Conservation (phyloP, 2,113 vertebrate species). For the Mesitornis unicolor region DNA sequence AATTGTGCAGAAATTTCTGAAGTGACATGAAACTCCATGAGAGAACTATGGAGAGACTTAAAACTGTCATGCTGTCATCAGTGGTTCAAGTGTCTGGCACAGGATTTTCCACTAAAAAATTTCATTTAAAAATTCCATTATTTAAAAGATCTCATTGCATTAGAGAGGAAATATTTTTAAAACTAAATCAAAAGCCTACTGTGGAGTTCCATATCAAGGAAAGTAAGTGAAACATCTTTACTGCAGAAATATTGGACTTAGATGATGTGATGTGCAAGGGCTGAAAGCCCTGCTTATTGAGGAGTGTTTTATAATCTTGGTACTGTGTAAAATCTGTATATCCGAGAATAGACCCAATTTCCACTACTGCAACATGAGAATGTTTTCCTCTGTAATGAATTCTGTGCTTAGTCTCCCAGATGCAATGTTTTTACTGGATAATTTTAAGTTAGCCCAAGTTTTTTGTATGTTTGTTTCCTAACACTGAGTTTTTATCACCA, state of each 20-base stretch:
- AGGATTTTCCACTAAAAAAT: not conserved
- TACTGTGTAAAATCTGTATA: not conserved
- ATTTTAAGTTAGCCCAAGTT: not conserved
- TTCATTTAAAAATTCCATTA: not conserved
- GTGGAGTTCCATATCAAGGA: not conserved
- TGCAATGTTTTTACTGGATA: not conserved
- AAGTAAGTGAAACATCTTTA: not conserved
- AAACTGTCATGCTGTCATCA: not conserved
- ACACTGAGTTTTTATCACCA: not conserved
- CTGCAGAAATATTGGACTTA: not conserved
- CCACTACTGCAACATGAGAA: not conserved
- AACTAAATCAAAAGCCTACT: not conserved
- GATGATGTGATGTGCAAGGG: not conserved
- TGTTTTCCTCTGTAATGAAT: not conserved
- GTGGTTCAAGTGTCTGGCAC: not conserved
- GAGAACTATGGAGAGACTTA: not conserved
- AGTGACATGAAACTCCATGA: not conserved
- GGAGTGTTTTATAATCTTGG: not conserved
- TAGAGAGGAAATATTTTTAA: not conserved
- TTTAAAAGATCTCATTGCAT: not conserved
- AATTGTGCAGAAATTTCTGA: not conserved
- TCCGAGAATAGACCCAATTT: not conserved
- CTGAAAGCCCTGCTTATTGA: not conserved
- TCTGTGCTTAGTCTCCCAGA: not conserved
- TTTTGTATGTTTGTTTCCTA: not conserved